Conservation (phyloP, 2,797 vertebrate genomes). For the Glossophaga mutica region DNA sequence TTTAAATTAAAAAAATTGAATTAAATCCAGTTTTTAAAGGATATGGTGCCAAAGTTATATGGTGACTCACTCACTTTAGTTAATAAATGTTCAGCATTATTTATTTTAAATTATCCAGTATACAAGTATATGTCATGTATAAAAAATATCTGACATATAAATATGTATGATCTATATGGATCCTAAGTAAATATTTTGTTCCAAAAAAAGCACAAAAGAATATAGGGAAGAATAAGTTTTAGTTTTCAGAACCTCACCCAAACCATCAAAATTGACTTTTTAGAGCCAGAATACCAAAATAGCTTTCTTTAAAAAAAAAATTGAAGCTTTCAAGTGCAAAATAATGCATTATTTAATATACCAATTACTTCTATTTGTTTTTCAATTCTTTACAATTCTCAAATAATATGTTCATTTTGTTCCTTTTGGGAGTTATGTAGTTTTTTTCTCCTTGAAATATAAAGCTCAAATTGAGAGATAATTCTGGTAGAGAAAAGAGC, state of each 20-base stretch:
- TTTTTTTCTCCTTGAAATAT: background rate
- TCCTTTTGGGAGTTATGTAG: background rate
- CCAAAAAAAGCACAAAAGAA: background rate
- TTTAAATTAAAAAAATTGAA: conserved; percentile 31
- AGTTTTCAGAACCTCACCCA: conserved; percentile 15
- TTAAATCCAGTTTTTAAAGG: conserved; percentile 24
- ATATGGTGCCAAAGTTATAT: background rate
- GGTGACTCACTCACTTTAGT: background rate
- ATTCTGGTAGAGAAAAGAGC: background rate
- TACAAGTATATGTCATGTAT: background rate
- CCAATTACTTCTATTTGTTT: background rate
- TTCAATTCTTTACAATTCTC: background rate
- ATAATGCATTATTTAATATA: background rate
- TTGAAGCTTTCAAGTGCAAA: background rate
- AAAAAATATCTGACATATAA: background rate
- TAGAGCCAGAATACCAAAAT: background rate
- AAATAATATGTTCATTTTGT: background rate
- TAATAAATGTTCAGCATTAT: background rate
- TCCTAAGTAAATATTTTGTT: conserved; percentile 11
- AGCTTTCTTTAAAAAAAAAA: background rate
- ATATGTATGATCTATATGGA: background rate
- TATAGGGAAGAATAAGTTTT: background rate
- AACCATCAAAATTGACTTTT: background rate
- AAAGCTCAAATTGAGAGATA: background rate
- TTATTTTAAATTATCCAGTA: background rate